Evolutionary conservation across 2,797 vertebrate genomes (phyloP).

Genomic region (Coluber constrictor): DNA sequence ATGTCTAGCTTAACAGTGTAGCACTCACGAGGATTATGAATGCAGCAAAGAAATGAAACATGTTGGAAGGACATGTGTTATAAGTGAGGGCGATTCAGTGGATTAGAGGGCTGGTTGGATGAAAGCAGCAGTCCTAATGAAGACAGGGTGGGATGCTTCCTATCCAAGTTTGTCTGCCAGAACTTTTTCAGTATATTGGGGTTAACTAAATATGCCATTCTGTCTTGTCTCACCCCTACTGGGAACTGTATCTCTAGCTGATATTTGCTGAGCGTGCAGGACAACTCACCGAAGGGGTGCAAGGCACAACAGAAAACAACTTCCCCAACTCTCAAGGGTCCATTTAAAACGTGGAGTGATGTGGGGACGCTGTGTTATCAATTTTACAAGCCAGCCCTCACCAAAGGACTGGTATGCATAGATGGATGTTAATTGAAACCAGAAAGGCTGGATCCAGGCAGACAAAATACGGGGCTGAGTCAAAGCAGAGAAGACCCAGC

Average conservation of each 20-base stretch:
- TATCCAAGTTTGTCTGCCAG: neutral
- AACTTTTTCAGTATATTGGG: neutral
- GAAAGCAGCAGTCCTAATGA: neutral
- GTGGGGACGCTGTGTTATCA: neutral
- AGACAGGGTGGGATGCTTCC: neutral
- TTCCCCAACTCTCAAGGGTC: neutral
- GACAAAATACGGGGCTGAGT: constrained; percentile 33
- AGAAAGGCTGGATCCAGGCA: constrained; percentile 30
- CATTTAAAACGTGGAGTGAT: neutral
- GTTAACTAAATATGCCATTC: neutral
- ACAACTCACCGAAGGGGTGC: too few relatives aligned
- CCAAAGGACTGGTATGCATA: neutral
- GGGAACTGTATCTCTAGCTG: neutral
- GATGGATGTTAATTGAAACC: constrained; percentile 24
- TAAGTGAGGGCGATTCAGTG: neutral
- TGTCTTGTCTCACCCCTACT: neutral
- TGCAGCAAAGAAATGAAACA: neutral
- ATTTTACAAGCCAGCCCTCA: neutral
- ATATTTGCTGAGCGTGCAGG: neutral
- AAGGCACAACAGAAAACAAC: too few relatives aligned
- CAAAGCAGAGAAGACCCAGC: neutral
- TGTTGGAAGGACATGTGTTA: neutral
- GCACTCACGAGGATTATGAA: neutral
- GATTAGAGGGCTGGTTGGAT: neutral
- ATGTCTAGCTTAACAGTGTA: neutral